phyloP scores from a whole-genome alignment of 23 tunicate genomes.

The Clavelina lepadiformis region DNA sequence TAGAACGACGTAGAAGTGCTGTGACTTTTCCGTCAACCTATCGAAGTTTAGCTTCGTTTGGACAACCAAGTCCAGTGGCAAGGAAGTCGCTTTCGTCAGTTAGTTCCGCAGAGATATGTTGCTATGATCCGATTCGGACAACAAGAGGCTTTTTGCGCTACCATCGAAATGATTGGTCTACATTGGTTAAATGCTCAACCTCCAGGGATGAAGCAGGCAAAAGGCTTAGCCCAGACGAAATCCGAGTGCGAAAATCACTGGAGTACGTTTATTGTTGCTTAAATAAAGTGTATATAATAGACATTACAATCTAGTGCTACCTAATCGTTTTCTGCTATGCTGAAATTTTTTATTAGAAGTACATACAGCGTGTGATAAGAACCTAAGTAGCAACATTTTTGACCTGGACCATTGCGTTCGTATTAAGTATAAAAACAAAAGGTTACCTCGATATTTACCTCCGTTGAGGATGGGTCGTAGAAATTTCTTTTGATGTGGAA shows the following conservation, averaged over 20 bases:
- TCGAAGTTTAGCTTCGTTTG: constrained; percentile 30
- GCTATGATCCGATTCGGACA: constrained; percentile 4
- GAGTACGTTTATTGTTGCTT: too few relatives aligned
- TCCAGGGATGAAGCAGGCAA: constrained; percentile 39
- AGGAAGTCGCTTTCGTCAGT: not conserved
- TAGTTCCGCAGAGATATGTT: constrained; percentile 30
- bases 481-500: too few relatives aligned
- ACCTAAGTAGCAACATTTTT: too few relatives aligned
- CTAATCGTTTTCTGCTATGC: too few relatives aligned
- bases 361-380: too few relatives aligned
- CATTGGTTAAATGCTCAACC: constrained; percentile 42
- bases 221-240: constrained; percentile 24
- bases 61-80: constrained; percentile 1
- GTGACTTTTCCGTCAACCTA: constrained; percentile 90
- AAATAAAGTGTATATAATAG: too few relatives aligned
- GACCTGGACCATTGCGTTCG: too few relatives aligned
- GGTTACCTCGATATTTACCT: too few relatives aligned
- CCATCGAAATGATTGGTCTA: constrained; percentile 43
- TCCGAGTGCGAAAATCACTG: constrained; percentile 56
- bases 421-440: too few relatives aligned
- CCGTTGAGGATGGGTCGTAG: too few relatives aligned
- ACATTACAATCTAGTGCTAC: too few relatives aligned
- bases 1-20: constrained; percentile 86
- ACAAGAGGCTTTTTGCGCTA: not conserved
- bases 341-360: too few relatives aligned